phyloP scores from a whole-genome alignment of 1,140 invertebrate species.

The Polypedilum pembai region DNA sequence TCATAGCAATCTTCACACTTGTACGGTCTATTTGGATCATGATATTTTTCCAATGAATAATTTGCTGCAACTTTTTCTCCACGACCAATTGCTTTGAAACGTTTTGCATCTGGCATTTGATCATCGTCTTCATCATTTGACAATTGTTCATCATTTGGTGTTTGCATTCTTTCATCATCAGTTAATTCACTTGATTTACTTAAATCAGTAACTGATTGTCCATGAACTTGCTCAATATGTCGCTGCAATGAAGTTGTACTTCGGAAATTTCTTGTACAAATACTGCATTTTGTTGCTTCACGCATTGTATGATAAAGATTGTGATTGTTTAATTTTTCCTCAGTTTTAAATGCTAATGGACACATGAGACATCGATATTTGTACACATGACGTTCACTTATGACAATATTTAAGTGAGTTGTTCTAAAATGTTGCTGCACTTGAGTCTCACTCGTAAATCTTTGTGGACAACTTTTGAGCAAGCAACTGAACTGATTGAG shows the following conservation, averaged over 20 bases:
- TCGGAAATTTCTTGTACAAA: slow-evolving; percentile 86
- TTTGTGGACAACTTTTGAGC: slow-evolving; percentile 80
- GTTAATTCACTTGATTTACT: slow-evolving; percentile 21
- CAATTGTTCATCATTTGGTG: slow-evolving; percentile 1
- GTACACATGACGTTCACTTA: slow-evolving; percentile 91
- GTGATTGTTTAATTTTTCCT: slow-evolving; percentile 88
- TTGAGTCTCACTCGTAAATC: slow-evolving; percentile 66
- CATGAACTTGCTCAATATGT: slow-evolving; percentile 63
- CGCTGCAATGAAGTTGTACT: slow-evolving; percentile 84
- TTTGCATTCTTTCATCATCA: neutral
- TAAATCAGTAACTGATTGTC: neutral
- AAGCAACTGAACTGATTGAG: slow-evolving; percentile 65
- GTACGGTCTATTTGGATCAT: slow-evolving; percentile 87
- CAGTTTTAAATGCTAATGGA: slow-evolving; percentile 88
- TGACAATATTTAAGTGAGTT: slow-evolving; percentile 60
- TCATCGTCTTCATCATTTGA: slow-evolving; percentile 43
- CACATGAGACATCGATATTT: slow-evolving; percentile 94
- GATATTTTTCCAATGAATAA: slow-evolving; percentile 91
- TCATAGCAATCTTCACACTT: slow-evolving; percentile 96
- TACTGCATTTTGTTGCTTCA: slow-evolving; percentile 85
- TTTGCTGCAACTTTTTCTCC: slow-evolving; percentile 63
- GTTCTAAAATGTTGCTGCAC: slow-evolving; percentile 73
- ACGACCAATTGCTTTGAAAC: slow-evolving; percentile 80
- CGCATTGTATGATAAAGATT: slow-evolving; percentile 90
- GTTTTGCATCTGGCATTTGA: slow-evolving; percentile 82